These are phyloP conservation scores for Acropora tenuis DNA, from an alignment of 64 coral and sea anemone species.

Conservation along the genomic window DNA sequence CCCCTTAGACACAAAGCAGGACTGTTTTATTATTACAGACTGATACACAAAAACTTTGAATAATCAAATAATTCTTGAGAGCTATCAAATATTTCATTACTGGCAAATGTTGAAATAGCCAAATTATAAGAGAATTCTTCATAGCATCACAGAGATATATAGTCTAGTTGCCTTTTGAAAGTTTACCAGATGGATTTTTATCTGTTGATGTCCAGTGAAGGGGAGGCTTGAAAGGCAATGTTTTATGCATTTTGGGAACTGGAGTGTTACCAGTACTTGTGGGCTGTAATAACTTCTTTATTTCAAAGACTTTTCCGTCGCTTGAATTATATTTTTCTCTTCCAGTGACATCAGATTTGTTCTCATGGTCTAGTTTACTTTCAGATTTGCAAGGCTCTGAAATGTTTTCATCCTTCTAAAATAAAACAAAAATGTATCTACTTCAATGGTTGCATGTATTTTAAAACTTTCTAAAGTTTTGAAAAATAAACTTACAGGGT, in stretches of 20 bases:
- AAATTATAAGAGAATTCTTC: too few relatives aligned
- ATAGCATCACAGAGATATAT: background rate
- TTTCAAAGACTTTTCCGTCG: constrained; percentile 1
- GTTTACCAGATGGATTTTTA: background rate
- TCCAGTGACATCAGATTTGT: background rate
- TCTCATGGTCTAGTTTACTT: background rate
- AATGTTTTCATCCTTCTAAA: background rate
- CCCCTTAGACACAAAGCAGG: background rate
- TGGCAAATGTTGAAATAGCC: too few relatives aligned
- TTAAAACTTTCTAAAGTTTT: too few relatives aligned
- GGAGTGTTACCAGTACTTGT: background rate
- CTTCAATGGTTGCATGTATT: background rate
- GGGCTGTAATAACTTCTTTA: background rate
- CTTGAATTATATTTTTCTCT: background rate
- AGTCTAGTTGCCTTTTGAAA: background rate
- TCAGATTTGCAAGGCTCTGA: background rate
- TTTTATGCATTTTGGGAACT: background rate
- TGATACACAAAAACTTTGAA: background rate
- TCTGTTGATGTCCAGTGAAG: background rate
- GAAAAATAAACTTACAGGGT: too few relatives aligned
- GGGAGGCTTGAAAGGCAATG: background rate
- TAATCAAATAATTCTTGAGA: too few relatives aligned
- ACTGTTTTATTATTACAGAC: too few relatives aligned
- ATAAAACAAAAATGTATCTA: background rate
- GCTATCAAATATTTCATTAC: too few relatives aligned